Conservation (phyloP, 2,888 invertebrate genomes). For the Osedax fenrisi region DNA sequence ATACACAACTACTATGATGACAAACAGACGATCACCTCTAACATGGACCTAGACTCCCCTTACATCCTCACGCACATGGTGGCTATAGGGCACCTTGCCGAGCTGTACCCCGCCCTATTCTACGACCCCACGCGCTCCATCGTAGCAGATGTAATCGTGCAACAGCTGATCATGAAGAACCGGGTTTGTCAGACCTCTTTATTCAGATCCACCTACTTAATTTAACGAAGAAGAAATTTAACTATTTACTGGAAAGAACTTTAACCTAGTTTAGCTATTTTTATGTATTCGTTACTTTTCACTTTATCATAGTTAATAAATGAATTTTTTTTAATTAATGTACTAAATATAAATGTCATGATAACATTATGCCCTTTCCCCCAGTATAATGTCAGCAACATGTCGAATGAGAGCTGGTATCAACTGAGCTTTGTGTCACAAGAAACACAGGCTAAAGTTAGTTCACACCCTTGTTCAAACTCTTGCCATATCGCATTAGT, state of each 20-base stretch:
- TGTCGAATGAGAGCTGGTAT: conserved; percentile 63
- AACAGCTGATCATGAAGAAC: conserved; percentile 69
- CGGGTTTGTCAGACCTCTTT: conserved; percentile 43
- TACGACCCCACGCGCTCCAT: conserved; percentile 80
- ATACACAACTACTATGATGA: neutral
- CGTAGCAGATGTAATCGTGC: conserved; percentile 79
- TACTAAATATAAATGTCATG: no score
- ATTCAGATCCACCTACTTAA: neutral
- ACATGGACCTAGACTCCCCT: conserved; percentile 55
- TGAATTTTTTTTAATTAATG: no score
- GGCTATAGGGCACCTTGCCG: conserved; percentile 82
- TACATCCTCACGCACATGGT: conserved; percentile 86
- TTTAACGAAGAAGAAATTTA: neutral
- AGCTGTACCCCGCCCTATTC: conserved; percentile 77
- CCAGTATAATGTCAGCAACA: no score
- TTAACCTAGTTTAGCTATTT: neutral
- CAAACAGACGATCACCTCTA: conserved; percentile 36
- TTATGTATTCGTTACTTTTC: no score
- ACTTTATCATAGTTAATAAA: no score
- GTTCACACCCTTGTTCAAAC: no score
- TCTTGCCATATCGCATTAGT: no score
- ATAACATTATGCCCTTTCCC: no score
- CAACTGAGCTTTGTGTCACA: conserved; percentile 72
- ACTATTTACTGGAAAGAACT: neutral
- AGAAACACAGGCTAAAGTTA: conserved; percentile 67